phyloP scores from a whole-genome alignment of 1,140 invertebrate genomes.

The Cataglyphis hispanica region DNA sequence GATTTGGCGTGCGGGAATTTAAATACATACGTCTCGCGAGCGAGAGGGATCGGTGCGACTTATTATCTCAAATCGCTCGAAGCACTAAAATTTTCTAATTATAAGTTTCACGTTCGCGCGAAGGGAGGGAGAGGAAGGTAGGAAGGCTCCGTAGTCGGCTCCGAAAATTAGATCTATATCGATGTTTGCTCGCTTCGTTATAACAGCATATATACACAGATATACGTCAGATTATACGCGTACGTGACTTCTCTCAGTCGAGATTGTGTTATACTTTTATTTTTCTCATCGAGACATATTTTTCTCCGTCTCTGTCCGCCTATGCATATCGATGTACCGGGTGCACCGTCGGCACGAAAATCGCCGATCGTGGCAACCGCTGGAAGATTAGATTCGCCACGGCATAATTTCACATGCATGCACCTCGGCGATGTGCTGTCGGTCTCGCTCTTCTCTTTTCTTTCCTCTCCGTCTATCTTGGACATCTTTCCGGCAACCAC shows the following conservation, averaged over 20 bases:
- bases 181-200: background rate
- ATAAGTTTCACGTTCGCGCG: background rate
- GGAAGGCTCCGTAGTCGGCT: too few relatives aligned
- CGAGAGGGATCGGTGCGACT: background rate
- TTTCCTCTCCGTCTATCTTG: slow-evolving; percentile 18
- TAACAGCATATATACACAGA: background rate
- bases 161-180: background rate
- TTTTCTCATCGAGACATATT: background rate
- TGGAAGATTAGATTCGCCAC: slow-evolving; percentile 64
- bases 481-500: background rate
- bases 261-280: background rate
- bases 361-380: slow-evolving; percentile 45
- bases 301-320: background rate
- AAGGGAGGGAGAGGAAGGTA: too few relatives aligned
- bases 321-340: background rate
- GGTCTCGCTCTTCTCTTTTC: background rate
- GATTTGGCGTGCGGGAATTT: slow-evolving; percentile 24
- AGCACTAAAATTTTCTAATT: background rate
- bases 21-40: slow-evolving; percentile 11
- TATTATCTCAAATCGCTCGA: background rate
- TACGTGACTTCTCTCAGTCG: background rate
- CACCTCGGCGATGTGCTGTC: slow-evolving; percentile 25
- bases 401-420: slow-evolving; percentile 62
- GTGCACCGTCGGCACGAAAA: slow-evolving; percentile 52
- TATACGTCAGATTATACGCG: background rate